phyloP scores from a whole-genome alignment of 2,797 vertebrate genomes.

The Hozukius guyotensis region DNA sequence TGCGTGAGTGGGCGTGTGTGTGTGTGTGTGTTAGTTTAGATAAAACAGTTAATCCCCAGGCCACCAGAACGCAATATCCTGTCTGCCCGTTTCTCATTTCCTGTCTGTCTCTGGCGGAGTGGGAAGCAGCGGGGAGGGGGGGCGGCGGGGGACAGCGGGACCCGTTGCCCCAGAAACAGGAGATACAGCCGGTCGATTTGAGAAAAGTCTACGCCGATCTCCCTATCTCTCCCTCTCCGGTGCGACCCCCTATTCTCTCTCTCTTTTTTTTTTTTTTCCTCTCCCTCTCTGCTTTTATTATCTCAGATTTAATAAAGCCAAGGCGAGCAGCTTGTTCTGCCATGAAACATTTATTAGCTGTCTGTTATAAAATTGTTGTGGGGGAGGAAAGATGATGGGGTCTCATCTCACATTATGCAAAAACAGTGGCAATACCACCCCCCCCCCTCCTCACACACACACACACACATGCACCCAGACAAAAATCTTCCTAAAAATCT shows the following conservation, averaged over 20 bases:
- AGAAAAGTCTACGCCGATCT: constrained; percentile 83
- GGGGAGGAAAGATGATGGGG: constrained; percentile 85
- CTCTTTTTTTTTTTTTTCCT: constrained; percentile 65
- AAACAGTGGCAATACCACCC: constrained; percentile 85
- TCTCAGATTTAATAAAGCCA: constrained; percentile 94
- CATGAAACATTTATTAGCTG: constrained; percentile 98
- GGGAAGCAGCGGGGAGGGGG: constrained; percentile 76
- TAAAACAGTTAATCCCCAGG: constrained; percentile 91
- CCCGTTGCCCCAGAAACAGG: constrained; percentile 89
- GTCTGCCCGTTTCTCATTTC: constrained; percentile 93
- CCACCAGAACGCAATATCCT: constrained; percentile 95
- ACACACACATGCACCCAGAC: constrained; percentile 10
- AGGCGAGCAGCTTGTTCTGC: constrained; percentile 90
- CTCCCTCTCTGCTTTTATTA: constrained; percentile 89
- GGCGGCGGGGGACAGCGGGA: constrained; percentile 77
- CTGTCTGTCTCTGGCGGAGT: constrained; percentile 88
- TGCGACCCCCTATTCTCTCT: constrained; percentile 76
- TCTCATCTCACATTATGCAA: constrained; percentile 91
- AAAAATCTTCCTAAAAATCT: constrained; percentile 54
- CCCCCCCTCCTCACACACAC: constrained; percentile 6
- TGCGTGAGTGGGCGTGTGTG: constrained; percentile 50
- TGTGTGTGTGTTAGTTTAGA: constrained; percentile 86
- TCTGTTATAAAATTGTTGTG: constrained; percentile 95
- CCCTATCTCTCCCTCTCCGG: constrained; percentile 76
- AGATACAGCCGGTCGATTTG: constrained; percentile 86